Evolutionary conservation across 2,797 vertebrate species (phyloP), one percentile per base, ranked within the genome.

Genomic region (Protonibea diacanthus): DNA sequence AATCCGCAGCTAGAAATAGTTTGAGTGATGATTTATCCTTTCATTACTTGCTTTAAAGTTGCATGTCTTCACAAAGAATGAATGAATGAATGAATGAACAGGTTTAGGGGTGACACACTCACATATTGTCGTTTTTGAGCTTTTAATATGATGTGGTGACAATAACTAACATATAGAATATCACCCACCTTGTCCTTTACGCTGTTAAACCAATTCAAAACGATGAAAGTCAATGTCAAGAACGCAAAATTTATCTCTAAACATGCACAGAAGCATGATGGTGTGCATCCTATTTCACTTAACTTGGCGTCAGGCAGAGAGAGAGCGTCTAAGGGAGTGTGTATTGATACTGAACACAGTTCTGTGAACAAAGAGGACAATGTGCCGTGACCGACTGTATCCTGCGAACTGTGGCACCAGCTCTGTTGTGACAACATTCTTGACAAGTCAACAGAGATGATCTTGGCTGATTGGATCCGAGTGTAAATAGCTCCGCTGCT

Each of bases 381-480:
- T 29, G 20, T 80, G 79, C 86, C 71, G 77, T 94, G 92, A 92
- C 89, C 74, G 85, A 89, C 88, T 86, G 56, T 72, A 81, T 88
- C 92, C 86, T 90, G 89, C 92, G 89, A 93, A 90, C 74, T 59
- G 82, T 21, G 78, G 82, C 83, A 47, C 73, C 51, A 49, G 80
- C 68, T 78, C 71, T 96, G 93, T 96, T 95, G 89, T 95, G 93
- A 78, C 93, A 96, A 96, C 95, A 95, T 63, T 38, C 33, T 63
- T 53, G n/a, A 71, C 86, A 83, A 89, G 91, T 91, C 92, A 93
- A 88, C 88, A 90, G 71, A 93, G 91, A 95, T 94, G 88, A 88
- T 91, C 88, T 91, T 65, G 72, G 79, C 67, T 64, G 93, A 94
- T 93, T 88, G 71, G 45, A 65, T 67, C 79, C 49, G 48, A 87